Evolutionary conservation across 2,797 vertebrate species (phyloP).

Genomic region (Xenops minutus): DNA sequence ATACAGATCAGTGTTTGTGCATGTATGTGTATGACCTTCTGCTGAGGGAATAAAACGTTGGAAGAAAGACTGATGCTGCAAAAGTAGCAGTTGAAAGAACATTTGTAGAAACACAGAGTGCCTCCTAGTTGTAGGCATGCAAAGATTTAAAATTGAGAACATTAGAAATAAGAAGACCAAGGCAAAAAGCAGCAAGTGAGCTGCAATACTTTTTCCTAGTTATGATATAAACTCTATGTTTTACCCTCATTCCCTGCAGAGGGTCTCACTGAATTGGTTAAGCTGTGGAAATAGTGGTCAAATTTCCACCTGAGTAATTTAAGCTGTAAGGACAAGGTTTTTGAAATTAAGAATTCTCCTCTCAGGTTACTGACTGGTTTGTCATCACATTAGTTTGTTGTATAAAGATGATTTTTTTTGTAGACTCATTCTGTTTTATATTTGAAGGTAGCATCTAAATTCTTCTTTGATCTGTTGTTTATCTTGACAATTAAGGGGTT

Average conservation of each 20-base stretch:
- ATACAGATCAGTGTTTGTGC: neutral
- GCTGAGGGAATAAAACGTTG: neutral
- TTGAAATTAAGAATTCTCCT: neutral
- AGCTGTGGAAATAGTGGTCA: neutral
- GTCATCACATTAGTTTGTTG: neutral
- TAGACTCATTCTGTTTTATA: neutral
- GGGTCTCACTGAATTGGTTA: neutral
- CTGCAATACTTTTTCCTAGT: neutral
- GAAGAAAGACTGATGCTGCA: neutral
- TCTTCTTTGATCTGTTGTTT: constrained; percentile 17
- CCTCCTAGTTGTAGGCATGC: neutral
- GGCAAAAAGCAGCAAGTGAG: neutral
- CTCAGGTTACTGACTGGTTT: neutral
- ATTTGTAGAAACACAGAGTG: neutral
- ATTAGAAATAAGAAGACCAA: neutral
- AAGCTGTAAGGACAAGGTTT: neutral
- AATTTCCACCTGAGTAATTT: neutral
- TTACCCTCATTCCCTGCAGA: neutral
- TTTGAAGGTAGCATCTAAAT: neutral
- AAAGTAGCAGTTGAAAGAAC: neutral
- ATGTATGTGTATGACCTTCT: neutral
- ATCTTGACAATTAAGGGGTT: neutral
- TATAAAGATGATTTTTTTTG: neutral
- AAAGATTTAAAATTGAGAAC: neutral
- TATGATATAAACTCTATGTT: neutral